Percentiles rank a stretch among this genome's conserved stretches.
Conservation (phyloP, 2,797 vertebrate genomes). For the Poecile montanus region DNA sequence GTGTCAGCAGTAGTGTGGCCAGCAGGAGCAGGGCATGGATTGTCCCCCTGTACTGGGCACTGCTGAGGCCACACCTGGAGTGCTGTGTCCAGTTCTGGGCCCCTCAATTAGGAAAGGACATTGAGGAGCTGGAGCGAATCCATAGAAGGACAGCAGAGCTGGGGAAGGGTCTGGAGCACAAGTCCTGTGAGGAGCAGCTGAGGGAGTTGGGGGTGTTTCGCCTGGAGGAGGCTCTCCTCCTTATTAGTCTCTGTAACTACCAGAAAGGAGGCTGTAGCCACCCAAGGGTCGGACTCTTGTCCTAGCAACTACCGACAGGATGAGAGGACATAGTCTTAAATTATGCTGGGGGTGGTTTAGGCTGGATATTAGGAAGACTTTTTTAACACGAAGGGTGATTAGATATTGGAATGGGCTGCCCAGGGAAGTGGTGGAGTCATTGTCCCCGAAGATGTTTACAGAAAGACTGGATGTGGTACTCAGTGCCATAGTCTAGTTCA, state of each 20-base stretch:
- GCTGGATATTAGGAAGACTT: not conserved
- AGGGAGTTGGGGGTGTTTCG: not conserved
- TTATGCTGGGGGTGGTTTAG: not conserved
- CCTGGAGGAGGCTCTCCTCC: not conserved
- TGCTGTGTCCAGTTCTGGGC: not conserved
- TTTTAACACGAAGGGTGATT: not conserved
- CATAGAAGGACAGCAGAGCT: accelerated
- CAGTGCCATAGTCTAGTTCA: not conserved
- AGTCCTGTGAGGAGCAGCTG: not conserved
- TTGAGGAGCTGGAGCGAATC: accelerated
- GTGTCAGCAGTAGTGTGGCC: not conserved
- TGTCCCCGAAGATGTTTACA: not conserved
- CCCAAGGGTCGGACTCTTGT: no score
- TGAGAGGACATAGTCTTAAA: not conserved
- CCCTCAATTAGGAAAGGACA: no score
- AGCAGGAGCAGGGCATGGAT: not conserved
- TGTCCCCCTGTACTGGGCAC: not conserved
- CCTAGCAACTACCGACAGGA: not conserved
- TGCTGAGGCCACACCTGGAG: no score
- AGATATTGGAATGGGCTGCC: not conserved
- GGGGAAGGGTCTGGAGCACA: not conserved
- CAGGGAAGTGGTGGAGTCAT: not conserved
- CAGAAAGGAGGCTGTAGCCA: no score
- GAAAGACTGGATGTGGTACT: not conserved
- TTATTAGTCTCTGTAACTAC: not conserved